These are phyloP conservation scores for Parthenolecanium corni DNA, from an alignment of 2,888 invertebrate genomes.

Conservation along the genomic window DNA sequence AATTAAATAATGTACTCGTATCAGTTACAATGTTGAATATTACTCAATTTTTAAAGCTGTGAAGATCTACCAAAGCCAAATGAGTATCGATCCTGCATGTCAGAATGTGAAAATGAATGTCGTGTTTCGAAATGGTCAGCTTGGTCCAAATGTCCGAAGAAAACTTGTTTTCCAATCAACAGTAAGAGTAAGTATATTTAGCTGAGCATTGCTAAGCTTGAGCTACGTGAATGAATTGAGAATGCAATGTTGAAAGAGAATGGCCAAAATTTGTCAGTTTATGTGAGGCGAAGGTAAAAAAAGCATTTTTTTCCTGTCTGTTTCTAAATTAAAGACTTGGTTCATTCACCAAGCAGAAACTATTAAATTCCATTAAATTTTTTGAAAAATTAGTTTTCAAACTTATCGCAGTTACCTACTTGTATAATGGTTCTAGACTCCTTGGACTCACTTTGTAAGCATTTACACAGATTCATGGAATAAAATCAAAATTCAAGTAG, in stretches of 20 bases:
- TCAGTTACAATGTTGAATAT: neutral
- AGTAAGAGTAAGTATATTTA: constrained; percentile 6
- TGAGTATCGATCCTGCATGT: constrained; percentile 43
- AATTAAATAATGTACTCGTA: neutral
- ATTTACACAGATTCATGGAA: too few relatives aligned
- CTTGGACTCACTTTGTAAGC: too few relatives aligned
- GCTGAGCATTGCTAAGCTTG: neutral
- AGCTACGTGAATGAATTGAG: too few relatives aligned
- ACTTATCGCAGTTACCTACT: too few relatives aligned
- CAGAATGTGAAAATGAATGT: constrained; percentile 49
- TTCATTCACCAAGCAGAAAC: too few relatives aligned
- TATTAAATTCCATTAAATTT: too few relatives aligned
- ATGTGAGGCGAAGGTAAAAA: too few relatives aligned
- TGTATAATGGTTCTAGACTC: too few relatives aligned
- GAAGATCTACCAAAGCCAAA: constrained; percentile 44
- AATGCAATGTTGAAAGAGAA: neutral
- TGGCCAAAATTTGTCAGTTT: neutral
- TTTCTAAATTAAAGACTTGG: too few relatives aligned
- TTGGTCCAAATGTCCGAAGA: constrained; percentile 38
- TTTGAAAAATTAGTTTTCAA: too few relatives aligned
- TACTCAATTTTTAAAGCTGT: constrained; percentile 39
- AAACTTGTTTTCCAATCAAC: constrained; percentile 21
- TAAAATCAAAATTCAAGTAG: too few relatives aligned
- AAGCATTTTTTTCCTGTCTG: too few relatives aligned
- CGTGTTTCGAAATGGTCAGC: constrained; percentile 53